Conservation (phyloP, 2,888 invertebrate genomes). For the Cryptosula pallasiana region DNA sequence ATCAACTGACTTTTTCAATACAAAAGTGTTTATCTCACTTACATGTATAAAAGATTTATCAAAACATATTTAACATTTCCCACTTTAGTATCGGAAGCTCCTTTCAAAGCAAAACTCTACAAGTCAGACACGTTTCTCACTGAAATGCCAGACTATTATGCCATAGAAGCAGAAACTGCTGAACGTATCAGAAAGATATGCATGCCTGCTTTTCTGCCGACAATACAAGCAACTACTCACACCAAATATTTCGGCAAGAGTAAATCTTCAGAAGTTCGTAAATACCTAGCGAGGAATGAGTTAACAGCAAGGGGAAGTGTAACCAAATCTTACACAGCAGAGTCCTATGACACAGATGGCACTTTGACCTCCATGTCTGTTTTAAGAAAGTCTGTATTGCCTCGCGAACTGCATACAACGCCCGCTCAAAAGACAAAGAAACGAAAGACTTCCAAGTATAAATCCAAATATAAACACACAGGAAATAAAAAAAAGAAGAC, state of each 20-base stretch:
- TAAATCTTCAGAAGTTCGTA: neutral
- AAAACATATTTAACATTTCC: no score
- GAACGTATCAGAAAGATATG: neutral
- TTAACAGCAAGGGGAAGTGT: neutral
- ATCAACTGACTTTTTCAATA: no score
- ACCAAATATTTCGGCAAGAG: neutral
- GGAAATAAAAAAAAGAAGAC: neutral
- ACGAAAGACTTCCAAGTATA: neutral
- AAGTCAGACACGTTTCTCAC: constrained; percentile 15
- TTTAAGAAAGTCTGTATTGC: neutral
- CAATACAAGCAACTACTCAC: constrained; percentile 16
- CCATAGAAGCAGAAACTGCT: neutral
- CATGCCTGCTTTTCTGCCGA: constrained; percentile 21
- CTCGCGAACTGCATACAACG: neutral
- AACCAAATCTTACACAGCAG: neutral
- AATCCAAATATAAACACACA: neutral
- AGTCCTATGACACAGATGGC: neutral
- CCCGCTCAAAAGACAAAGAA: neutral
- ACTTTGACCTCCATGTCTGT: neutral
- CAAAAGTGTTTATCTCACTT: no score
- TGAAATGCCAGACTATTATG: constrained; percentile 16
- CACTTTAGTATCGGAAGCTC: neutral
- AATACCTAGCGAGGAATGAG: neutral
- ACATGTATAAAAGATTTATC: no score
- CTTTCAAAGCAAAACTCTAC: neutral